These are phyloP conservation scores for Trachymyrmex septentrionalis DNA, from an alignment of 1,140 invertebrate genomes.

Conservation along the genomic window DNA sequence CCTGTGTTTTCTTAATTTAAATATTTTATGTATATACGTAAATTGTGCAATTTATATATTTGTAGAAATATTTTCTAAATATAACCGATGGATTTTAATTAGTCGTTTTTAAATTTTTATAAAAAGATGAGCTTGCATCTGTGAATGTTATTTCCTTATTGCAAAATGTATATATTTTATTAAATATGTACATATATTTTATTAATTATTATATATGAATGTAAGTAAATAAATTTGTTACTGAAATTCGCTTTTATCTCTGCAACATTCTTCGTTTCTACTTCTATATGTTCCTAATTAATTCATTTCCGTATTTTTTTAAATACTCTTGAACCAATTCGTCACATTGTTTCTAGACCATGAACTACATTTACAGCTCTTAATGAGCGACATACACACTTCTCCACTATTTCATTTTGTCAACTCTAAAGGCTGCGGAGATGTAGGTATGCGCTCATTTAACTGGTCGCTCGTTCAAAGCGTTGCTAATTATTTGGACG, in stretches of 20 bases:
- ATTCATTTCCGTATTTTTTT: not conserved
- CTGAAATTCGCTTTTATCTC: not conserved
- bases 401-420: slow-evolving; percentile 17
- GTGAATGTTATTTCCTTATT: not conserved
- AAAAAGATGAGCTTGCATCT: not conserved
- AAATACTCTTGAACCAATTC: not conserved
- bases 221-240: slow-evolving; percentile 30
- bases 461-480: not conserved
- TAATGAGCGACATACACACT: not conserved
- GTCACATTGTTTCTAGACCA: not conserved
- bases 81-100: not conserved
- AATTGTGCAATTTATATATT: not conserved
- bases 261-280: not conserved
- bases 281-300: not conserved
- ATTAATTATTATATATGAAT: not conserved
- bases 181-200: not conserved
- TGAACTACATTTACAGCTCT: not conserved
- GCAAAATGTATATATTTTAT: not conserved
- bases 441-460: slow-evolving; percentile 20
- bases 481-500: not conserved
- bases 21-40: not conserved
- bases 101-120: not conserved
- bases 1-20: not conserved
- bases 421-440: not conserved
- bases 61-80: not conserved